Evolutionary conservation across 1,140 invertebrate genomes (phyloP), one percentile per base, ranked within the genome.

Genomic region (Drosophila bifasciata): DNA sequence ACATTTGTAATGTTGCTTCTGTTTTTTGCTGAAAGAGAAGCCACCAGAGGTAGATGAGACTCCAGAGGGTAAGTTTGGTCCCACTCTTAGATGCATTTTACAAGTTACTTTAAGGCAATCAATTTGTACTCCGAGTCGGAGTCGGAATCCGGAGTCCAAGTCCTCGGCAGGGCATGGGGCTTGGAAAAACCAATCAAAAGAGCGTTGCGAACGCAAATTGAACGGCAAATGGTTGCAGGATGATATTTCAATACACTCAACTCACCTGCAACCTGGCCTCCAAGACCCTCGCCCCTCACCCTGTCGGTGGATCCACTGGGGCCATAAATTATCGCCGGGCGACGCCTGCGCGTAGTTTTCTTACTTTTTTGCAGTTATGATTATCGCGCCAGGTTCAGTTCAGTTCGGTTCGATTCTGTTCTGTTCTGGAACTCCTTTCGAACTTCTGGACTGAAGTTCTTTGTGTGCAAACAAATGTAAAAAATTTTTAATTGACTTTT

Each of bases 401-500:
- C 40, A 11, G 39, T 51, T 67, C 21, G 15, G 60, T 41, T 46
- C 48, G 57, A 50, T 25, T 25, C 8, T 7, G 25, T 25, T 25
- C 5, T 6, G 51, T 40, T 21, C 57, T 61, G 36, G 55, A 45
- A 59, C 50, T 53, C 43, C 52, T n/a, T 64, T 43, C 44, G 39
- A 32, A 23, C 21, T 64, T 63, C 41, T 43, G 55, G 61, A 66
- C 59, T 46, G 51, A 21, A 16, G n/a, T 23, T 23, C 45, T 61
- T 25, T 63, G 48, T 85, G 83, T 88, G 84, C 83, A 88, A 88
- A 88, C 83, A 88, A 88, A 88, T 88, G 83, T 83, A 88, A 88
- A 88, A 88, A 89, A 88, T 81, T 88, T 88, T 88, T 88, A 88
- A 88, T 88, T 88, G 83, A 88, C 83, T 88, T 86, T 88, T 88